Percentiles rank a stretch among this genome's conserved stretches.
These are phyloP conservation scores for Rhodeus uyekii DNA, from an alignment of 2,797 vertebrate species.

Conservation along the genomic window DNA sequence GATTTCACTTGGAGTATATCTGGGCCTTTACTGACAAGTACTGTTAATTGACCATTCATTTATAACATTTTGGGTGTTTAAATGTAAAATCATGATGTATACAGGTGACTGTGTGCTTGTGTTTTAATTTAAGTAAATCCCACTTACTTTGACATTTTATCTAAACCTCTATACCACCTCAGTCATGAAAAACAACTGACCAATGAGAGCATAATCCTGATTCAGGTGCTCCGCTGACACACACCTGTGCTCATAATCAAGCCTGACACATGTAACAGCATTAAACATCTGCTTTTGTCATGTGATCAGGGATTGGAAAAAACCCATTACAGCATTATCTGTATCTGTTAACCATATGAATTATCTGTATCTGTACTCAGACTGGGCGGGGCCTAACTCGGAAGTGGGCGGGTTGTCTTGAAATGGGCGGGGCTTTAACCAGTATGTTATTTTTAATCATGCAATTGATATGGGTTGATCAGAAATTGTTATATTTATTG, in stretches of 20 bases:
- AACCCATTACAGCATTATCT: too few species aligned
- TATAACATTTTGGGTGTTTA: not conserved
- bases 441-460: too few species aligned
- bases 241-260: not conserved
- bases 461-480: too few species aligned
- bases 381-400: too few species aligned
- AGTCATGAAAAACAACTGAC: not conserved
- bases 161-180: not conserved
- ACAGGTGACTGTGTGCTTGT: not conserved
- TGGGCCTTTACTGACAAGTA: too few species aligned
- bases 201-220: not conserved
- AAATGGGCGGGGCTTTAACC: too few species aligned
- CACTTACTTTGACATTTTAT: slow-evolving; percentile 7
- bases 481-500: too few species aligned
- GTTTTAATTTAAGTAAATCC: not conserved
- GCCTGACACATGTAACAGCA: not conserved
- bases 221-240: not conserved
- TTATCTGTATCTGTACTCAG: too few species aligned
- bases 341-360: too few species aligned
- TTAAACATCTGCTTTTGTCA: not conserved
- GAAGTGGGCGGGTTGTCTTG: too few species aligned
- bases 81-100: not conserved
- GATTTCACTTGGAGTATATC: not conserved
- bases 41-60: too few species aligned
- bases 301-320: not conserved